Conservation (phyloP, 2,888 invertebrate genomes). For the Pediacus dermestoides region DNA sequence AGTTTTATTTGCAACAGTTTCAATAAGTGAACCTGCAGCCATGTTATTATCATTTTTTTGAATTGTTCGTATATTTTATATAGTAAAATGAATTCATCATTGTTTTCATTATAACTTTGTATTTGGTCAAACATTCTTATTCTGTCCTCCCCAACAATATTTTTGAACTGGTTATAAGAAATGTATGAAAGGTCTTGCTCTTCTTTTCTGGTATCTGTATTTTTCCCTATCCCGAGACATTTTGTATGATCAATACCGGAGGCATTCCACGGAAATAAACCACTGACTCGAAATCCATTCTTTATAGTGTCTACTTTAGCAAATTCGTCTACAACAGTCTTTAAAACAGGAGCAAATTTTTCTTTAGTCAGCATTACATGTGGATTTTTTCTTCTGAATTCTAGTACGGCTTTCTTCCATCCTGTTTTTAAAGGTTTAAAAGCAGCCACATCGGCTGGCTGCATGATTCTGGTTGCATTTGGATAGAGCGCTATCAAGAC, state of each 20-base stretch:
- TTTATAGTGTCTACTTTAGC: slow-evolving; percentile 15
- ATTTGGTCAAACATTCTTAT: slow-evolving; percentile 12
- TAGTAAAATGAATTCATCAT: slow-evolving; percentile 12
- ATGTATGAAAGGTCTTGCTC: slow-evolving; percentile 3
- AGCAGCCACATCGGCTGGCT: slow-evolving; percentile 32
- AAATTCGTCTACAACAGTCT: slow-evolving; percentile 14
- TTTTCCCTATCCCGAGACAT: slow-evolving; percentile 16
- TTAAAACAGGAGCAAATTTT: slow-evolving; percentile 20
- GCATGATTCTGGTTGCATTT: slow-evolving; percentile 30
- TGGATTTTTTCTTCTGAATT: slow-evolving; percentile 31
- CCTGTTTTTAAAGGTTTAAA: slow-evolving; percentile 29
- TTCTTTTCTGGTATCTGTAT: slow-evolving; percentile 4
- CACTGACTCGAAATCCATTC: slow-evolving; percentile 23
- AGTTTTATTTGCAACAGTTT: not conserved
- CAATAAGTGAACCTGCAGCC: slow-evolving; percentile 1
- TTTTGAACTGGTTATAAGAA: slow-evolving; percentile 12
- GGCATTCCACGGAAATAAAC: slow-evolving; percentile 23
- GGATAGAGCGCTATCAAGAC: slow-evolving; percentile 33
- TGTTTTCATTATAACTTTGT: slow-evolving; percentile 8
- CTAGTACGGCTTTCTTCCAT: slow-evolving; percentile 34
- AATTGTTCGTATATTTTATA: slow-evolving; percentile 13
- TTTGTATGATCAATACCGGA: slow-evolving; percentile 19
- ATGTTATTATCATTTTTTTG: slow-evolving; percentile 10
- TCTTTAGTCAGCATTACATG: slow-evolving; percentile 17
- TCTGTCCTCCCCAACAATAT: slow-evolving; percentile 14